Conservation (phyloP, 2,797 vertebrate species). For the Steatocranus sp. region DNA sequence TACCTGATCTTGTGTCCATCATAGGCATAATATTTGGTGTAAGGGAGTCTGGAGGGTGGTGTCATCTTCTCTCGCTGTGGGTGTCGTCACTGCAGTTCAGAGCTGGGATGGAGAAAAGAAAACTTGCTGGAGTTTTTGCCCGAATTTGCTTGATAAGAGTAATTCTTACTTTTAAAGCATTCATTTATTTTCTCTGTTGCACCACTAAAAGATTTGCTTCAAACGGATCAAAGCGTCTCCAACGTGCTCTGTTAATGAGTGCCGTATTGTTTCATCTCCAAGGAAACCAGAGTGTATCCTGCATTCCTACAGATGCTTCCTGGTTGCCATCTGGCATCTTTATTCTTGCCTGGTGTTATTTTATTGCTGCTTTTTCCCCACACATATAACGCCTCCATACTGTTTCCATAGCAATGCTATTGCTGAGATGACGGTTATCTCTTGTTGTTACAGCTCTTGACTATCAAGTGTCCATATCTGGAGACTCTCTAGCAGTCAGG, state of each 20-base stretch:
- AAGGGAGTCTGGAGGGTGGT: background rate
- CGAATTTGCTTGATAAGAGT: background rate
- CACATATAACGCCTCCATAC: conserved; percentile 68
- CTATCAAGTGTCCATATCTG: conserved; percentile 69
- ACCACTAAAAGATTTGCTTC: background rate
- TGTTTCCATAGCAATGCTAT: conserved; percentile 75
- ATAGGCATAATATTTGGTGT: background rate
- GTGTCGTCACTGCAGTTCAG: background rate
- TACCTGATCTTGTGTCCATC: background rate
- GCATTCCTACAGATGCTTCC: conserved; percentile 56
- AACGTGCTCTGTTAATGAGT: background rate
- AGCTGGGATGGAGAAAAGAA: background rate
- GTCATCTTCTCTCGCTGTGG: background rate
- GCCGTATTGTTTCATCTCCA: background rate
- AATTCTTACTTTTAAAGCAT: background rate
- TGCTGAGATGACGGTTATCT: conserved; percentile 54
- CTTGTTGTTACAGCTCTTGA: conserved; percentile 61
- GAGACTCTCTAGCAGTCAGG: conserved; percentile 54
- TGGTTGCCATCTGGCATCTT: conserved; percentile 58
- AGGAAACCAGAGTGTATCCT: conserved; percentile 10
- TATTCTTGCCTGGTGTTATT: conserved; percentile 53
- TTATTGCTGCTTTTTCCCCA: conserved; percentile 59
- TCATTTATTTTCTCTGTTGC: background rate
- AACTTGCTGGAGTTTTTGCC: background rate
- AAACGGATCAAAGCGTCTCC: background rate